phyloP scores from a whole-genome alignment of 2,113 vertebrate species.

The Neolamprologus toae region DNA sequence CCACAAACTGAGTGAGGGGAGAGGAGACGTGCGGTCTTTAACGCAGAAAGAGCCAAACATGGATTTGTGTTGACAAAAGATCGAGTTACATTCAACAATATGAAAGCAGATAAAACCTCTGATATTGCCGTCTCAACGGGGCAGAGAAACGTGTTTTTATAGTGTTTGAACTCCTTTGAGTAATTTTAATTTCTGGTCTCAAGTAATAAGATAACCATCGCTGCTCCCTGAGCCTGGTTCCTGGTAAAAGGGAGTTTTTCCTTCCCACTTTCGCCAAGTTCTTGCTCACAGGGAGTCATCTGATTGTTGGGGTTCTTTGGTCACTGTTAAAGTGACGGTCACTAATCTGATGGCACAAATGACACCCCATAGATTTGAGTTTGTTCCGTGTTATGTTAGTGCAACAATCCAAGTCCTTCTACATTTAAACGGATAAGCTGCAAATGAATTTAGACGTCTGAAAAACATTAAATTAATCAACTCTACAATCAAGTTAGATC shows the following conservation, averaged over 20 bases:
- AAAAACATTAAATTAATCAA: neutral
- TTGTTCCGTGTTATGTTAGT: neutral
- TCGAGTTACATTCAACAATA: neutral
- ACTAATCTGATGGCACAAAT: neutral
- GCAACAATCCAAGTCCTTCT: neutral
- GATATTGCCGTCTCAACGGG: fast-evolving
- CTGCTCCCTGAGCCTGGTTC: neutral
- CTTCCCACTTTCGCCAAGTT: neutral
- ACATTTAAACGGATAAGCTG: fast-evolving
- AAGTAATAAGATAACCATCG: neutral
- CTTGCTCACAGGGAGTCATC: neutral
- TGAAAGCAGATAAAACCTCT: neutral
- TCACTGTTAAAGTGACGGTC: neutral
- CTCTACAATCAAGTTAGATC: neutral
- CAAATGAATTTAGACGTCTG: neutral
- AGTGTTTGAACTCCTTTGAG: neutral
- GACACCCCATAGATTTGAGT: fast-evolving
- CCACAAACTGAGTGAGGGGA: neutral
- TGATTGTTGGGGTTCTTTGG: neutral
- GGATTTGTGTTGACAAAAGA: neutral
- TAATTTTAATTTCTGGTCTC: neutral
- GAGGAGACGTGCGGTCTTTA: neutral
- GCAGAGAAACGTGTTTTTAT: neutral
- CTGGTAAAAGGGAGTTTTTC: neutral
- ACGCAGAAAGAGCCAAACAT: neutral